Evolutionary conservation across 2,888 invertebrate species (phyloP).

Genomic region (Cheilosia variabilis): DNA sequence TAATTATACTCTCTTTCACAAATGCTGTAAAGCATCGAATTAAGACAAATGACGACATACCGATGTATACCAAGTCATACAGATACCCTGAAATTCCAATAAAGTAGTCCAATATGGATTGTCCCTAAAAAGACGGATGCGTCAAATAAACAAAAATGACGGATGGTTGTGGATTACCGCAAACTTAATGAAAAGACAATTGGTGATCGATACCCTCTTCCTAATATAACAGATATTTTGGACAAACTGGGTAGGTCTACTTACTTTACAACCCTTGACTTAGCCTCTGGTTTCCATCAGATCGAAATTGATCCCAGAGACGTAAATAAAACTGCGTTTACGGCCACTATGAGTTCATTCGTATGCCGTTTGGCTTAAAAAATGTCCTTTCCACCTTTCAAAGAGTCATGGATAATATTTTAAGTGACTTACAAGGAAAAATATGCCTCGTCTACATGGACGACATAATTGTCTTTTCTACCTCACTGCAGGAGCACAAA

Average conservation of each 20-base stretch:
- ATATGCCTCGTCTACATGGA: background rate
- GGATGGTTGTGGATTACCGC: conserved; percentile 16
- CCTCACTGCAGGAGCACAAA: background rate
- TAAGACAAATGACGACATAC: conserved; percentile 1
- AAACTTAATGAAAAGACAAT: conserved; percentile 6
- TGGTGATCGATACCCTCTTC: background rate
- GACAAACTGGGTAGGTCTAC: background rate
- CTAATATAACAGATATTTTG: conserved; percentile 2
- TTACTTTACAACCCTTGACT: conserved; percentile 1
- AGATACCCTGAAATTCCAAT: background rate
- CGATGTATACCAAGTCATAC: background rate
- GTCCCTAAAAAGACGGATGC: conserved; percentile 17
- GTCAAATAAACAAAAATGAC: conserved; percentile 4
- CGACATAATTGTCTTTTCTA: conserved; percentile 4
- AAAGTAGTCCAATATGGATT: conserved; percentile 27
- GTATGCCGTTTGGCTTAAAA: conserved; percentile 11
- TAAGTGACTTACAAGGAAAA: background rate
- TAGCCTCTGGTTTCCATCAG: background rate
- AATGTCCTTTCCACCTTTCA: background rate
- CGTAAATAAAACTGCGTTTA: conserved; percentile 15
- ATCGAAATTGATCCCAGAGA: conserved; percentile 4
- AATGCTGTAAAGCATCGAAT: too few relatives aligned
- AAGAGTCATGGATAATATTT: background rate
- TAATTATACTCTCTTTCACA: background rate
- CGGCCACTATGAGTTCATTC: conserved; percentile 6